Evolutionary conservation across 2,888 invertebrate genomes (phyloP).

Genomic region (Drosophila cognata): DNA sequence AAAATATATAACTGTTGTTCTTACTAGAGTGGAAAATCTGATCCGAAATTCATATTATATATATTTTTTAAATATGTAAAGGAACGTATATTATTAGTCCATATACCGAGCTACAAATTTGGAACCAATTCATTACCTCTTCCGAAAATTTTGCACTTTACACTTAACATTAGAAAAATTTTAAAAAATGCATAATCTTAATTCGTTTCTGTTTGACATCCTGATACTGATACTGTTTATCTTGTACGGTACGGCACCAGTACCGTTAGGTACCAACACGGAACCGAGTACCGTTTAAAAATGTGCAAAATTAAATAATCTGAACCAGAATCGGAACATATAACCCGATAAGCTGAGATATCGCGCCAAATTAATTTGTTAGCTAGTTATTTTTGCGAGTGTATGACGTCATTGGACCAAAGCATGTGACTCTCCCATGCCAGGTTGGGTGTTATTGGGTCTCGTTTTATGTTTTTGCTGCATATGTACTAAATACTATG

Average conservation of each 20-base stretch:
- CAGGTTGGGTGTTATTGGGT: constrained; percentile 6
- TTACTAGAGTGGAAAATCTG: not conserved
- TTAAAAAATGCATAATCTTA: not conserved
- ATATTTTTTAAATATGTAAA: not conserved
- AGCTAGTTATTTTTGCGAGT: not conserved
- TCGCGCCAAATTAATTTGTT: not conserved
- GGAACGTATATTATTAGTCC: not conserved
- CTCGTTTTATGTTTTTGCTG: constrained; percentile 18
- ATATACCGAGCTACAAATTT: not conserved
- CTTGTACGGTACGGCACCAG: not conserved
- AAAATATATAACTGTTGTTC: not conserved
- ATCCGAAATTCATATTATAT: not conserved
- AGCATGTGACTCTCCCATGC: constrained; percentile 1
- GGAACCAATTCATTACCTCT: not conserved
- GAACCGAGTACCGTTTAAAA: not conserved
- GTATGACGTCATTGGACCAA: not conserved
- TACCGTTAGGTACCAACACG: not conserved
- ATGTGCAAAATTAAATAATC: not conserved
- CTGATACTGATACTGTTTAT: not conserved
- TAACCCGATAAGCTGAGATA: not conserved
- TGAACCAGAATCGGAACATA: not conserved
- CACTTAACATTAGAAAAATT: not conserved
- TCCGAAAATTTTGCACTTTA: not conserved
- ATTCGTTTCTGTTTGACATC: not conserved
- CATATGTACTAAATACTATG: constrained; percentile 17